Evolutionary conservation across 2,888 invertebrate genomes (phyloP).

Genomic region (Tinea semifulvella): DNA sequence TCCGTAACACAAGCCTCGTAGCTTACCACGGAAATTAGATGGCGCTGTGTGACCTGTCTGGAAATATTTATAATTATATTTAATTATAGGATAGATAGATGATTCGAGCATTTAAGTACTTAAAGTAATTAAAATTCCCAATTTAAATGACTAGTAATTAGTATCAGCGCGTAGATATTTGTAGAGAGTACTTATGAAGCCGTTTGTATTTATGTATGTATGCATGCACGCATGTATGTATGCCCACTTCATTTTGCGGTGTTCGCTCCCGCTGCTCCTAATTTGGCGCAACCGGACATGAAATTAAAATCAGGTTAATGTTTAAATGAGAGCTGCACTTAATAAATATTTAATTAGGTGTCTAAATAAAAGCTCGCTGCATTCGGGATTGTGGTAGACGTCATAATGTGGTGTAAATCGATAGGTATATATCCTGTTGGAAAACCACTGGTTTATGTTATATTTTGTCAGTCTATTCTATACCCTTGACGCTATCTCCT

Average conservation of each 20-base stretch:
- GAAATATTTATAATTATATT: too few relatives aligned
- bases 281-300: slow-evolving; percentile 60
- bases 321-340: slow-evolving; percentile 62
- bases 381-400: slow-evolving; percentile 39
- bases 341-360: slow-evolving; percentile 66
- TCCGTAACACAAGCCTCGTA: too few relatives aligned
- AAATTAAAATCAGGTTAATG: slow-evolving; percentile 65
- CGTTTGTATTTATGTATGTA: slow-evolving; percentile 22
- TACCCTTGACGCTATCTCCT: too few relatives aligned
- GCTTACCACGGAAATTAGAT: too few relatives aligned
- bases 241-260: slow-evolving; percentile 64
- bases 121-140: neutral
- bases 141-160: slow-evolving; percentile 7
- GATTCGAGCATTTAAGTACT: too few relatives aligned
- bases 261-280: slow-evolving; percentile 50
- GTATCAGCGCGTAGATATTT: slow-evolving; percentile 7
- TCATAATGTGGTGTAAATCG: slow-evolving; percentile 41
- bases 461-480: slow-evolving; percentile 4
- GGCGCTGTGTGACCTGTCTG: too few relatives aligned
- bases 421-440: slow-evolving; percentile 21
- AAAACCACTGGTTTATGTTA: slow-evolving; percentile 7
- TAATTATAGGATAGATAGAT: too few relatives aligned
- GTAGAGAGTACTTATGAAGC: neutral
- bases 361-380: slow-evolving; percentile 55
- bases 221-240: too few relatives aligned